A percentile compares a stretch with the other conserved stretches of the same genome.
Conservation (phyloP, 2,113 vertebrate genomes). For the Galbula dea region DNA sequence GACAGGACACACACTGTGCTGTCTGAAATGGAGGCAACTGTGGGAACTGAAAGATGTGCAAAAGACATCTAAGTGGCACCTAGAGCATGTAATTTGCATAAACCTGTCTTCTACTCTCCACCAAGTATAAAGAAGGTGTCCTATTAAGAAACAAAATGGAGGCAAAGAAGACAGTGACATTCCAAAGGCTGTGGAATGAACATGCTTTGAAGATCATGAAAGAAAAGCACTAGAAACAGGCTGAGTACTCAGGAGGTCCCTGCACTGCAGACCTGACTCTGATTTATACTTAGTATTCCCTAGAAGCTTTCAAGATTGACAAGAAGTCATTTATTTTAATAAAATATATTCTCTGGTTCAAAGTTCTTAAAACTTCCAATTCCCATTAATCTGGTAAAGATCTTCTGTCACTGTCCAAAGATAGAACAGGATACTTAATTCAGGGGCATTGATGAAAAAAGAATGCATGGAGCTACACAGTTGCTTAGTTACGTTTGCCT, state of each 20-base stretch:
- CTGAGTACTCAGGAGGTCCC: not conserved
- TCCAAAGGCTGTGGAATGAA: not conserved
- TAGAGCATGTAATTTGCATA: not conserved
- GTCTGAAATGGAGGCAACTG: not conserved
- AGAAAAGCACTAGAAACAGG: not conserved
- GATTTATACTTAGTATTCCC: constrained; percentile 15
- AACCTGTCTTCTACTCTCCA: not conserved
- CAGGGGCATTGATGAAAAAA: not conserved
- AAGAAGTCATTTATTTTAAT: not conserved
- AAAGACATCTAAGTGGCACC: not conserved
- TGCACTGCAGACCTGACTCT: not conserved
- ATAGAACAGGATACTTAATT: not conserved
- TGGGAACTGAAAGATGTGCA: not conserved
- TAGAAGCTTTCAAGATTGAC: not conserved
- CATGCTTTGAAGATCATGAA: not conserved
- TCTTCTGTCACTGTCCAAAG: constrained; percentile 21
- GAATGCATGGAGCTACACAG: not conserved
- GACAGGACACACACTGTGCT: not conserved
- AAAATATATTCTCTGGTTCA: not conserved
- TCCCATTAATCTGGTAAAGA: constrained; percentile 28
- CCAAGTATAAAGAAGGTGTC: not conserved
- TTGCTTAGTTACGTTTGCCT: constrained; percentile 18
- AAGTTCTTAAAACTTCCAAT: constrained; percentile 11
- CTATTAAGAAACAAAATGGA: not conserved
- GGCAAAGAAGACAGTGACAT: not conserved